Conservation (phyloP, 2,888 invertebrate genomes). For the Gastracanthus pulcherrimus region DNA sequence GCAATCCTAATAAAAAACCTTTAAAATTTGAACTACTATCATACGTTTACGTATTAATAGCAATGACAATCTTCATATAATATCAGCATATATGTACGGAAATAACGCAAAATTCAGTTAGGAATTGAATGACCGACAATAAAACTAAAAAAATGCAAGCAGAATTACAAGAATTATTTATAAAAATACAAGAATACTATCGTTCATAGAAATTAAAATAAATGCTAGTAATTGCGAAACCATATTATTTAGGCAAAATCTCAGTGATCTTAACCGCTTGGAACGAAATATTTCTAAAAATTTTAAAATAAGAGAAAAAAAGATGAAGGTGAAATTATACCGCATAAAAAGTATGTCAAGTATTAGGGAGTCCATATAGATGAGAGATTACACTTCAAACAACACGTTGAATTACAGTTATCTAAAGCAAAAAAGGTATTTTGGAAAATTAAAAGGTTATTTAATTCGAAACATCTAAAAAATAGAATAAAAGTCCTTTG, state of each 20-base stretch:
- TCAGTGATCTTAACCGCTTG: background rate
- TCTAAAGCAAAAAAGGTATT: conserved; percentile 55
- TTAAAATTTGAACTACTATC: too few relatives aligned
- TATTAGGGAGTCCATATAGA: conserved; percentile 44
- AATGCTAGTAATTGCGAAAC: conserved; percentile 55
- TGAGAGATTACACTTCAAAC: conserved; percentile 26
- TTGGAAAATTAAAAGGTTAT: conserved; percentile 31
- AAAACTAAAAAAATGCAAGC: too few relatives aligned
- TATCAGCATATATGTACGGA: too few relatives aligned
- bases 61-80: too few relatives aligned
- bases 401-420: conserved; percentile 30
- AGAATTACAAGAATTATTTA: too few relatives aligned
- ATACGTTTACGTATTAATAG: too few relatives aligned
- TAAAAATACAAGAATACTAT: conserved; percentile 47
- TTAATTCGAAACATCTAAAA: conserved; percentile 36
- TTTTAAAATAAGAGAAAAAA: too few relatives aligned
- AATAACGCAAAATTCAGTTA: too few relatives aligned
- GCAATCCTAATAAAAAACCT: too few relatives aligned
- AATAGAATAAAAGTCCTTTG: conserved; percentile 23
- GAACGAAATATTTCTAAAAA: too few relatives aligned
- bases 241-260: conserved; percentile 49
- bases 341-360: conserved; percentile 19
- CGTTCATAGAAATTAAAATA: conserved; percentile 48
- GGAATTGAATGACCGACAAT: too few relatives aligned
- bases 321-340: background rate